Evolutionary conservation across 2,113 vertebrate genomes (phyloP).

Genomic region (Oryzias curvinotus): DNA sequence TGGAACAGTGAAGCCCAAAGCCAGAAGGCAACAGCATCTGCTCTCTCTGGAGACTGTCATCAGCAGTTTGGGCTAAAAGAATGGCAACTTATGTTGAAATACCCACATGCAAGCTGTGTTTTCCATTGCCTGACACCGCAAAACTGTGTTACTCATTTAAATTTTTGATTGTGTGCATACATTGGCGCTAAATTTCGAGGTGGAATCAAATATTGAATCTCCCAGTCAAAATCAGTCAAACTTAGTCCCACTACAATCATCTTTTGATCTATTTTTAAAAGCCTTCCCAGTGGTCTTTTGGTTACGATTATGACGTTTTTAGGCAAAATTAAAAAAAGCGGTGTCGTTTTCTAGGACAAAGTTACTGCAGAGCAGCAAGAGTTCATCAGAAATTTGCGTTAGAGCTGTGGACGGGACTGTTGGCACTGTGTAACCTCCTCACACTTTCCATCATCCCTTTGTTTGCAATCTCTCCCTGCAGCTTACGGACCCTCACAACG

Average conservation of each 20-base stretch:
- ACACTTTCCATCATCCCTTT: no score
- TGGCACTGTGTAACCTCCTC: no score
- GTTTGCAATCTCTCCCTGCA: no score
- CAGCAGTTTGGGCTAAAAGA: constrained; percentile 65
- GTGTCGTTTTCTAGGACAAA: no score
- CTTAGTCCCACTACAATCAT: background rate
- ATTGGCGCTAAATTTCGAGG: constrained; percentile 57
- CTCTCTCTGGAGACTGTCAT: constrained; percentile 69
- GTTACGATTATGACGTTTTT: no score
- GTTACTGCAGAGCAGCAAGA: no score
- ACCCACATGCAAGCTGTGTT: constrained; percentile 21
- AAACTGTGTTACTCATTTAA: constrained; percentile 47
- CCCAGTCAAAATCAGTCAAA: constrained; percentile 61
- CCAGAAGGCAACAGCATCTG: constrained; percentile 74
- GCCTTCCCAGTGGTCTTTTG: no score
- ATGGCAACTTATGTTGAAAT: constrained; percentile 56
- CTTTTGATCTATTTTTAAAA: no score
- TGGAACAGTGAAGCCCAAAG: constrained; percentile 63
- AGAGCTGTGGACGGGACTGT: no score
- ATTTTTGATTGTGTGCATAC: constrained; percentile 46
- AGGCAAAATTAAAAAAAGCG: no score
- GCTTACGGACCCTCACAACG: no score
- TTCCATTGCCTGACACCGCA: constrained; percentile 29
- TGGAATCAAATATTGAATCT: constrained; percentile 53
- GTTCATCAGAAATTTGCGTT: no score